These are phyloP conservation scores for Scomber japonicus DNA, from an alignment of 2,113 vertebrate genomes.

Conservation along the genomic window DNA sequence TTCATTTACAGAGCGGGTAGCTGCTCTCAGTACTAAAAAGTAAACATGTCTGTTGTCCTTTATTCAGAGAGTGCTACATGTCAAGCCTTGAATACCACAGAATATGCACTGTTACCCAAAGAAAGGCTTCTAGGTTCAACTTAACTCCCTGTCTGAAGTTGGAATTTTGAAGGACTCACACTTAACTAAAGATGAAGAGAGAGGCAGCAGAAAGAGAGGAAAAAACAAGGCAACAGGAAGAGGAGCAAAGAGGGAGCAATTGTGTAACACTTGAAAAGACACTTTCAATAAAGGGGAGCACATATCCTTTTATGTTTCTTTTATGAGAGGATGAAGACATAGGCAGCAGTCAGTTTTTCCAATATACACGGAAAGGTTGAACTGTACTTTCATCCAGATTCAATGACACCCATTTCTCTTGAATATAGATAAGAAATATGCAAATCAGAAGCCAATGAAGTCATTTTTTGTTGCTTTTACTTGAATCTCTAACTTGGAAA, in stretches of 20 bases:
- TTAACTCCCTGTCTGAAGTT: conserved; percentile 31
- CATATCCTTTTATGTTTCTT: conserved; percentile 72
- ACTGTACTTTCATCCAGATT: conserved; percentile 67
- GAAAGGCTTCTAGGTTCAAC: conserved; percentile 8
- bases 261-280: conserved; percentile 67
- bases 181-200: conserved; percentile 41
- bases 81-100: conserved; percentile 29
- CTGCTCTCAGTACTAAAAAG: conserved; percentile 49
- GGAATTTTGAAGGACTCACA: conserved; percentile 45
- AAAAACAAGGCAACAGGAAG: conserved; percentile 44
- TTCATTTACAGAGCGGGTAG: conserved; percentile 63
- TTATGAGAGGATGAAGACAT: conserved; percentile 72
- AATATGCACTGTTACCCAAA: neutral
- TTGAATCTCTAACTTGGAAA: conserved; percentile 12
- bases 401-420: conserved; percentile 60
- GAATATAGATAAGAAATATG: conserved; percentile 69
- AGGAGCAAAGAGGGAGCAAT: conserved; percentile 32
- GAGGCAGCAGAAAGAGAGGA: conserved; percentile 21
- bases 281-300: conserved; percentile 58
- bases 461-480: conserved; percentile 32
- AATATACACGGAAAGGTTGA: conserved; percentile 58
- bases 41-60: conserved; percentile 58
- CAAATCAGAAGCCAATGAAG: conserved; percentile 40
- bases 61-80: conserved; percentile 38
- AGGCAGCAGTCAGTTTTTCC: conserved; percentile 58